Conservation (phyloP, 2,888 invertebrate genomes). For the Hydriomena furcata region DNA sequence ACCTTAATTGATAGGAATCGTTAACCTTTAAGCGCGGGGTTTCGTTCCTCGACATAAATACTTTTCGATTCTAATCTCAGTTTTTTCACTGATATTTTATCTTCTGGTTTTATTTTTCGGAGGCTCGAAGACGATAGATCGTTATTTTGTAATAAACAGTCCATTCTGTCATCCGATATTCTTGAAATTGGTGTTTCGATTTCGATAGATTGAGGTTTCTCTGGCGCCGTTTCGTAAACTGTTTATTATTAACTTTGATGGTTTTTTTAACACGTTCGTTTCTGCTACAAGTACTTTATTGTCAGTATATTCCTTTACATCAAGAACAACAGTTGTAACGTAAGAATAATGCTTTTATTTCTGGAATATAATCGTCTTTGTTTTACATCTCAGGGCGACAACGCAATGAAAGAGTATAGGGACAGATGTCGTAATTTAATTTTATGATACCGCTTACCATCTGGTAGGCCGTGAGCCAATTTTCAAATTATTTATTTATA, state of each 20-base stretch:
- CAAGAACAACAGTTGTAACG: no score
- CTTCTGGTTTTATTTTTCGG: constrained; percentile 78
- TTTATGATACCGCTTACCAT: constrained; percentile 25
- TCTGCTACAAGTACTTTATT: no score
- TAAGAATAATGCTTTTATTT: no score
- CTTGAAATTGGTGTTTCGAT: constrained; percentile 55
- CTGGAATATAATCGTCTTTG: constrained; percentile 5
- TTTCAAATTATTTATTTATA: constrained; percentile 6
- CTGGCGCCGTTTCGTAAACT: constrained; percentile 57
- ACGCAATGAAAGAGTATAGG: constrained; percentile 11
- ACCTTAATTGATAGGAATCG: constrained; percentile 84
- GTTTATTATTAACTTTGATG: neutral
- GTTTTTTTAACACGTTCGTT: no score
- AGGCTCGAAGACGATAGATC: constrained; percentile 71
- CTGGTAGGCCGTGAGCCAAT: constrained; percentile 18
- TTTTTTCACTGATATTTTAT: constrained; percentile 75
- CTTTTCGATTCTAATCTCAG: constrained; percentile 73
- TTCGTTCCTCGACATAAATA: constrained; percentile 78
- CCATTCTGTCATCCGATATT: constrained; percentile 81
- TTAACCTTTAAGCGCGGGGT: constrained; percentile 79
- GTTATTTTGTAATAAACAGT: constrained; percentile 81
- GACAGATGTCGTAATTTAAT: constrained; percentile 22
- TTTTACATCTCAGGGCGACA: constrained; percentile 13
- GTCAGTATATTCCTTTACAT: no score
- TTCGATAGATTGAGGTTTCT: constrained; percentile 60